Base-by-base conservation (phyloP, 2,888 invertebrate genomes). In the Parochlus steinenii region DNA sequence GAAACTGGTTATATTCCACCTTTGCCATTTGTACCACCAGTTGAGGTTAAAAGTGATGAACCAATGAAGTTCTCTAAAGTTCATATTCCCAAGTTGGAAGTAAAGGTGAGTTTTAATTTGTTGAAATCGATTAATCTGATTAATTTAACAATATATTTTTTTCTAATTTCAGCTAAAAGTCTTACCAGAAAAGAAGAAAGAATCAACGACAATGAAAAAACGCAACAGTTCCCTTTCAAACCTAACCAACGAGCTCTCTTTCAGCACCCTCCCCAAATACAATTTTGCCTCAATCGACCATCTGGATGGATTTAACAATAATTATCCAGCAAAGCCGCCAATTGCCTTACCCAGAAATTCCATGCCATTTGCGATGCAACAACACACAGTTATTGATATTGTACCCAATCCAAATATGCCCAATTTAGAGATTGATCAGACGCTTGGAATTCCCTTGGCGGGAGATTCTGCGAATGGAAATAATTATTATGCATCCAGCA, bases 401-500 rank as follows among this genome's bases (percentile, higher is more conserved):
- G 22, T 41, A 7, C 41, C 41, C 3, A 39, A 41, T 33, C 40
- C 40, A 18, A 29, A 15, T 29, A 12, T 12, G 5, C 28, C 28
- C n/a, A 17, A 15, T 12, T 6, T 16, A 6, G 37, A 31, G 7
- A 32, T 37, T 3, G 55, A 55, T 44, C 54, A 56, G 40, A 54
- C 54, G 4, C 43, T 55, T 27, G 56, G 56, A 20, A 47, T 49
- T 31, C 49, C 49, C 6, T 40, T 44, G 23, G 11, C 23, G 4
- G 23, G 16, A 15, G 32, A 32, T 22, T 12, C 32, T 4, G 25
- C 11, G 23, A 25, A 32, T 6, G 10, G 22, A 7, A 24, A 23
- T 15, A 6, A 15, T 8, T 32, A 22, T 24, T 32, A 32, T 24
- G 14, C 8, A 5, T 12, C 11, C 11, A 25, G 25, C n/a, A n/a